phyloP scores from a whole-genome alignment of 2,888 invertebrate genomes.

The Apodemia duryi region DNA sequence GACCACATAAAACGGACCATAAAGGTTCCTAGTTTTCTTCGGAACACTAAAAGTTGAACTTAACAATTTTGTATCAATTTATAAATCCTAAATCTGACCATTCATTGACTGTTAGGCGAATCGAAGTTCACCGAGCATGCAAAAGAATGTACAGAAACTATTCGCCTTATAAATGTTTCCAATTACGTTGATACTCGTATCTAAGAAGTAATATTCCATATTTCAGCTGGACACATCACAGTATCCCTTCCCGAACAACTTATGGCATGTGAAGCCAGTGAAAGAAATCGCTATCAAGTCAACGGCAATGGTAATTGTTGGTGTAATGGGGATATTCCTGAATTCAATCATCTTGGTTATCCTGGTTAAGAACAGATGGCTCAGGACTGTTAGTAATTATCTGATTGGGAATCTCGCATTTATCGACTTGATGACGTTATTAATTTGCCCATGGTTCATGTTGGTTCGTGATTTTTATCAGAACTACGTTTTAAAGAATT shows the following conservation, averaged over 20 bases:
- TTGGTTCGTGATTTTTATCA: constrained; percentile 87
- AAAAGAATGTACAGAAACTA: too few species aligned
- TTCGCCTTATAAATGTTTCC: too few species aligned
- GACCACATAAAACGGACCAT: too few species aligned
- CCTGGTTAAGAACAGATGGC: constrained; percentile 79
- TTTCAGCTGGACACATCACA: constrained; percentile 63
- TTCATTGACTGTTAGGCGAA: background rate
- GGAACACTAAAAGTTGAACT: too few species aligned
- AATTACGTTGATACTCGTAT: too few species aligned
- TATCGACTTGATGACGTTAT: constrained; percentile 82
- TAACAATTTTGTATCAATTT: too few species aligned
- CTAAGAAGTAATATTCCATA: background rate
- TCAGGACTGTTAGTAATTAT: constrained; percentile 85
- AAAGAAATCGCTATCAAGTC: constrained; percentile 82
- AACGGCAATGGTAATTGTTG: constrained; percentile 78
- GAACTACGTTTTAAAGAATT: constrained; percentile 85
- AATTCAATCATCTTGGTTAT: constrained; percentile 83
- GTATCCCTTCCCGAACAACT: constrained; percentile 79
- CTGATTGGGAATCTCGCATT: constrained; percentile 87
- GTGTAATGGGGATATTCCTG: constrained; percentile 82
- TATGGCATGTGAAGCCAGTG: constrained; percentile 82
- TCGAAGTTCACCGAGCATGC: too few species aligned
- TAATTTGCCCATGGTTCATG: constrained; percentile 88
- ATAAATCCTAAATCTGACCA: background rate
- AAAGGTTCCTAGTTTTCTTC: too few species aligned